Evolutionary conservation across 2,797 vertebrate species (phyloP), one percentile per base, ranked within the genome.

Genomic region (Notoglanidium macrostoma): DNA sequence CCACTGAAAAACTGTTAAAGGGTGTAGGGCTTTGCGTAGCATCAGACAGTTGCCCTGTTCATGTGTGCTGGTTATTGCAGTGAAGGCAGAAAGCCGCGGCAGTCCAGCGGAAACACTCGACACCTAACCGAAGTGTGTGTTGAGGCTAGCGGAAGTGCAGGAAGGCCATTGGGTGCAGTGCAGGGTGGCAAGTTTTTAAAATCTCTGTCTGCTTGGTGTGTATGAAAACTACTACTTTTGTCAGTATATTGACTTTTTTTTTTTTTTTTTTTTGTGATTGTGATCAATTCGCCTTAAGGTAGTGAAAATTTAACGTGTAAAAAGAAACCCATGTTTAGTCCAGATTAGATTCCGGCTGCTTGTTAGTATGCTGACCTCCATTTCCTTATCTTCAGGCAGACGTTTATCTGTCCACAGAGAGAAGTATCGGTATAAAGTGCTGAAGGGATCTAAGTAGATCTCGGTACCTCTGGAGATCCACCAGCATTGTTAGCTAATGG

Each of bases 61-160:
- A 3, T 35, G 55, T 83, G 72, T 83, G 79, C 49, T 87, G 23
- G 46, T 85, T 73, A n/a, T 21, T 72, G 83, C 74, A 40, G 11
- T 59, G 54, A 79, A 81, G 19, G 40, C 57, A 63, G 40, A 78
- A 61, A 46, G 51, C 15, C 73, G 61, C n/a, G 57, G 51, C 26
- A 68, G 77, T 40, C 46, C 77, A 23, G 67, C 65, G 14, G 65
- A 87, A 76, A 73, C 5, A 10, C 23, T 10, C 29, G 44, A 59
- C 54, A 59, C 59, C 72, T 46, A 51, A 63, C 72, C 35, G 59
- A 65, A 77, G 59, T 40, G 59, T 35, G 26, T 26, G 40, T 77
- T 54, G 0, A 51, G 59, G 46, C 19, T 77, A 72, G 40, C 17
- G 73, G 84, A 85, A 70, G n/a, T 19, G 57, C 87, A 84, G 87